Base-by-base conservation (phyloP, 2,888 invertebrate species). In the Cryptosula pallasiana region DNA sequence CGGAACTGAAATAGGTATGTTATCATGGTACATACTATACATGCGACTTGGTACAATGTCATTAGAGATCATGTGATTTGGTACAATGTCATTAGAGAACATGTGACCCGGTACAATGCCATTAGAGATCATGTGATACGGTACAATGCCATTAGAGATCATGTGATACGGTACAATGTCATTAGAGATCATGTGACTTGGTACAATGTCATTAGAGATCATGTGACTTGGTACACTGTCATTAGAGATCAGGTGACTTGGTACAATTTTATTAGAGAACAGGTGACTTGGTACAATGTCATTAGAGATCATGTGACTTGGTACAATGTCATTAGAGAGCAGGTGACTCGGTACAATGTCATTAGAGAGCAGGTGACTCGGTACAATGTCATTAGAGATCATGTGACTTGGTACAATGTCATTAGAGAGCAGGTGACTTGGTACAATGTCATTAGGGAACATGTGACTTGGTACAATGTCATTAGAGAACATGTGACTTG, bases 1-100 rank as follows among this genome's bases (percentile, higher is more conserved):
- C 70, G 29, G 70, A 70, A 45, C 70, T 70, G 23, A 35, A 54
- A 25, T 5, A 5, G 23, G 45, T 9, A 54, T 54, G n/a, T n/a
- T n/a, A n/a, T n/a, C n/a, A n/a, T n/a, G n/a, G n/a, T n/a, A n/a
- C n/a, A n/a, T n/a, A n/a, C n/a, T 13, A 20, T 13, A 5, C 45
- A 45, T 45, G 20, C 45, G 5, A 45, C 9, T 45, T 45, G 45
- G 20, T 5, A 45, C 45, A 5, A 45, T 45, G 20, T 13, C 20
- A 45, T 5, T 45, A 13, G 45, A 45, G 45, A 45, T 20, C 45
- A 45, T 45, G 20, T 20, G n/a, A n/a, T n/a, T n/a, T n/a, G n/a
- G n/a, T n/a, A n/a, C n/a, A n/a, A n/a, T n/a, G n/a, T n/a, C n/a
- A n/a, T n/a, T n/a, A n/a, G n/a, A n/a, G n/a, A n/a, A n/a, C n/a